Percentiles rank a stretch among this genome's conserved stretches.
These are phyloP conservation scores for Lanius collurio DNA, from an alignment of 2,113 vertebrate species.

Conservation along the genomic window DNA sequence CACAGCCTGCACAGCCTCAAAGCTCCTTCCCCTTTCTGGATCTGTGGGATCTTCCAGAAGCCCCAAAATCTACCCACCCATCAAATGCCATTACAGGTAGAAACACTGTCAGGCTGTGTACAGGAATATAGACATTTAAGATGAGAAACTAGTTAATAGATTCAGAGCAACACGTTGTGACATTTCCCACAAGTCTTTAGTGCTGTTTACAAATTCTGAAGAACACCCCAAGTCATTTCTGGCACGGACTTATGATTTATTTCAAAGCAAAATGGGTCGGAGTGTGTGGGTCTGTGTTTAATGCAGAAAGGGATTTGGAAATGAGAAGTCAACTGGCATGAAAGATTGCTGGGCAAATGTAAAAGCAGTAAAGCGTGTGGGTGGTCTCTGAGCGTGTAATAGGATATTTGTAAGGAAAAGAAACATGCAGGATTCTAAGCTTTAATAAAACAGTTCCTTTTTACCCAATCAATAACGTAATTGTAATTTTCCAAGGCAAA, in stretches of 20 bases:
- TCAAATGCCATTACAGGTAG: slow-evolving; percentile 27
- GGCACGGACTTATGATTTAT: slow-evolving; percentile 73
- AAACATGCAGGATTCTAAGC: not conserved
- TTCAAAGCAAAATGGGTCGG: slow-evolving; percentile 75
- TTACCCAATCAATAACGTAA: not conserved
- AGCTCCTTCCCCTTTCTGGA: not conserved
- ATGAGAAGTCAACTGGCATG: slow-evolving; percentile 77
- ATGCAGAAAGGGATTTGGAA: slow-evolving; percentile 76
- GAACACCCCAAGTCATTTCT: slow-evolving; percentile 71
- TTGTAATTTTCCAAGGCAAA: slow-evolving; percentile 5
- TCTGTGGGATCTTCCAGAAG: not conserved
- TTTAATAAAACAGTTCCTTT: slow-evolving; percentile 42
- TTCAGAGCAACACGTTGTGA: slow-evolving; percentile 66
- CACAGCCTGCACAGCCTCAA: not conserved
- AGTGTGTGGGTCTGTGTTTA: slow-evolving; percentile 77
- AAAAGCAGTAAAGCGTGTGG: slow-evolving; percentile 60
- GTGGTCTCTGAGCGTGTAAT: slow-evolving; percentile 65
- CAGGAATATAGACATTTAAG: slow-evolving; percentile 36
- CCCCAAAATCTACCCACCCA: not conserved
- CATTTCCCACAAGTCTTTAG: slow-evolving; percentile 72
- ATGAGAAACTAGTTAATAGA: slow-evolving; percentile 66
- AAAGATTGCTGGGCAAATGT: slow-evolving; percentile 74
- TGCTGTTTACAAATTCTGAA: slow-evolving; percentile 74
- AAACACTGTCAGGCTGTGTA: not conserved
- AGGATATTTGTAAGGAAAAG: slow-evolving; percentile 46